These are phyloP conservation scores for Drosophila murphyi DNA, from an alignment of 1,140 invertebrate species.

Conservation along the genomic window DNA sequence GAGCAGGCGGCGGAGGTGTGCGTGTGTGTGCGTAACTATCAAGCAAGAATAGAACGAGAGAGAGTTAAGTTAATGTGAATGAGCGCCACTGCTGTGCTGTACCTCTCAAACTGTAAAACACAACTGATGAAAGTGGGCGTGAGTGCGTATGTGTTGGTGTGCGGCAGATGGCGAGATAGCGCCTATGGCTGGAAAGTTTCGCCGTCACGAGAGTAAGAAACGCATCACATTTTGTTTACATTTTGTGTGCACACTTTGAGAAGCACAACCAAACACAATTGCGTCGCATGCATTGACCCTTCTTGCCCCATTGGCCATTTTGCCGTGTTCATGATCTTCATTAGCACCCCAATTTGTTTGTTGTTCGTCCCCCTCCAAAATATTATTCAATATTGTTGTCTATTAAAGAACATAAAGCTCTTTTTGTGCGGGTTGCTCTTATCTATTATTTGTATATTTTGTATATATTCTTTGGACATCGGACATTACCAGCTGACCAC, in stretches of 20 bases:
- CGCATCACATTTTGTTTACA: conserved; percentile 50
- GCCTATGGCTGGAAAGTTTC: conserved; percentile 29
- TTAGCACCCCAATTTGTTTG: conserved; percentile 25
- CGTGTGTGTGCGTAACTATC: conserved; percentile 7
- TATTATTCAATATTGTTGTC: conserved; percentile 17
- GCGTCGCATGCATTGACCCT: conserved; percentile 48
- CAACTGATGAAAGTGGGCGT: conserved; percentile 45
- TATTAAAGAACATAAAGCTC: background rate
- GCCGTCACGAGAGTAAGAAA: background rate
- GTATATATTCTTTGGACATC: conserved; percentile 21
- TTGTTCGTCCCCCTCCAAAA: conserved; percentile 6
- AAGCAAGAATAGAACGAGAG: conserved; percentile 6
- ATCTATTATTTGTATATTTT: background rate
- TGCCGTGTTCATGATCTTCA: conserved; percentile 40
- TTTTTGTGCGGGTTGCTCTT: background rate
- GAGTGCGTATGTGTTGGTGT: conserved; percentile 43
- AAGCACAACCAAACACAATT: conserved; percentile 20
- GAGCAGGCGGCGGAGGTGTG: conserved; percentile 8
- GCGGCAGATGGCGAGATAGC: conserved; percentile 7
- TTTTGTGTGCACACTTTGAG: conserved; percentile 56
- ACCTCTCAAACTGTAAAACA: conserved; percentile 51
- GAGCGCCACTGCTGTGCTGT: background rate
- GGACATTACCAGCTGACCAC: background rate
- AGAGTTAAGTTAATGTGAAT: conserved; percentile 10
- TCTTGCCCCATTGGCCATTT: conserved; percentile 9